Conservation (phyloP, 2,113 vertebrate species). For the Rutilus rutilus region DNA sequence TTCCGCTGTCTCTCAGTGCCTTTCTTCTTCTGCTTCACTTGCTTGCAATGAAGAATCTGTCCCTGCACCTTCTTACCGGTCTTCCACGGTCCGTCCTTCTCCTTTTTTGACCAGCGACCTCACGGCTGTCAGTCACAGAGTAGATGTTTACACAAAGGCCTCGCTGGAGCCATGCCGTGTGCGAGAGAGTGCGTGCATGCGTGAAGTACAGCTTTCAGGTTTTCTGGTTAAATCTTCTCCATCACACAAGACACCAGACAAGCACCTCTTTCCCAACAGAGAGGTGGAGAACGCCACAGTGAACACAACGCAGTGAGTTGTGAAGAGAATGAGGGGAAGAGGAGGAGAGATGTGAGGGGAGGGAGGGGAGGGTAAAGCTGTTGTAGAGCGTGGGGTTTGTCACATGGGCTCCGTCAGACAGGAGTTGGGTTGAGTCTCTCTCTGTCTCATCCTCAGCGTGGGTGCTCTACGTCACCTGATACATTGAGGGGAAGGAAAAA, state of each 20-base stretch:
- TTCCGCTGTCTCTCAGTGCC: slow-evolving; percentile 53
- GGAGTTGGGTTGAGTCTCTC: slow-evolving; percentile 16
- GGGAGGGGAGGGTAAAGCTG: slow-evolving; percentile 65
- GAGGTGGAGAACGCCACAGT: slow-evolving; percentile 55
- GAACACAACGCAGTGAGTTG: slow-evolving; percentile 47
- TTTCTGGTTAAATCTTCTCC: slow-evolving; percentile 2
- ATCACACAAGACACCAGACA: slow-evolving; percentile 12
- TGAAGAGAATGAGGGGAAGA: slow-evolving; percentile 44
- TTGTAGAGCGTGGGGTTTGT: slow-evolving; percentile 69
- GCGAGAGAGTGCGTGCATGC: neutral
- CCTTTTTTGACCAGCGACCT: neutral
- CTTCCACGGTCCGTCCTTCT: neutral
- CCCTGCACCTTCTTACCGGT: slow-evolving; percentile 21
- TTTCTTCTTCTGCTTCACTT: slow-evolving; percentile 25
- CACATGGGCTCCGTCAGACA: slow-evolving; percentile 54
- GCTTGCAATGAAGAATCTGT: neutral
- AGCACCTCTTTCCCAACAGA: slow-evolving; percentile 27
- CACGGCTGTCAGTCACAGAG: slow-evolving; percentile 45
- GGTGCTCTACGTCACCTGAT: slow-evolving; percentile 69
- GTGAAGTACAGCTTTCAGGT: slow-evolving; percentile 7
- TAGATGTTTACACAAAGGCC: slow-evolving; percentile 43
- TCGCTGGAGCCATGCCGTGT: slow-evolving; percentile 45
- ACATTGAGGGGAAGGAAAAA: slow-evolving; percentile 11
- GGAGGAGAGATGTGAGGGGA: slow-evolving; percentile 59
- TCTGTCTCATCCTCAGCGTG: slow-evolving; percentile 47